Conservation (phyloP, 2,797 vertebrate species). For the Dromococcyx pavoninus region DNA sequence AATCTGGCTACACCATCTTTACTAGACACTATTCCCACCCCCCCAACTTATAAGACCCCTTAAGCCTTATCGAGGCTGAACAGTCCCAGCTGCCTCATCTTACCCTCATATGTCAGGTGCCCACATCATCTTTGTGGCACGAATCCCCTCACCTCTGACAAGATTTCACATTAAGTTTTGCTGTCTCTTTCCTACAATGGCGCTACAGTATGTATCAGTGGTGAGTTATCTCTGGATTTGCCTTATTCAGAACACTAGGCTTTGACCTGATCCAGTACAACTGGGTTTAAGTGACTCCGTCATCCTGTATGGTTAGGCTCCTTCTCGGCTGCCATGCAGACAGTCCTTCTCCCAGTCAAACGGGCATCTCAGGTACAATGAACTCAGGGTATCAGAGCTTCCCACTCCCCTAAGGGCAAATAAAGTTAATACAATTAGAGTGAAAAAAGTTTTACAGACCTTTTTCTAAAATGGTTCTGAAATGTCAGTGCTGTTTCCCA, state of each 20-base stretch:
- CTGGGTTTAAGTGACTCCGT: background rate
- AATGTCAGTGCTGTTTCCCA: background rate
- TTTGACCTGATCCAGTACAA: background rate
- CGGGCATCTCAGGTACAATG: background rate
- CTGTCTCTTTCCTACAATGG: fast-evolving
- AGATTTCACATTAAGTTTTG: background rate
- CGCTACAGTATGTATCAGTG: background rate
- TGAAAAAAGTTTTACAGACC: background rate
- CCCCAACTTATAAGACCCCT: background rate
- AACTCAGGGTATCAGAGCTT: background rate
- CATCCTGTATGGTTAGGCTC: background rate
- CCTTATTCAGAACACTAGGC: background rate
- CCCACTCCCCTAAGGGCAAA: background rate
- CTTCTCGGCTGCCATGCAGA: background rate
- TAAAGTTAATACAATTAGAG: background rate
- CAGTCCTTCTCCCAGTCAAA: background rate
- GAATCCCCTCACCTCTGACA: background rate
- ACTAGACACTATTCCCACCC: too few species aligned
- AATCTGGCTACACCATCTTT: background rate
- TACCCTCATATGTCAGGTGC: background rate
- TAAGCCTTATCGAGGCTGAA: background rate
- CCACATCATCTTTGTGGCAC: background rate
- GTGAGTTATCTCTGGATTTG: background rate
- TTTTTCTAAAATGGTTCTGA: background rate
- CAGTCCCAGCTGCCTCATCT: background rate